Evolutionary conservation across 2,888 invertebrate species (phyloP), one percentile per base, ranked within the genome.

Genomic region (Hirtodrosophila duncani): DNA sequence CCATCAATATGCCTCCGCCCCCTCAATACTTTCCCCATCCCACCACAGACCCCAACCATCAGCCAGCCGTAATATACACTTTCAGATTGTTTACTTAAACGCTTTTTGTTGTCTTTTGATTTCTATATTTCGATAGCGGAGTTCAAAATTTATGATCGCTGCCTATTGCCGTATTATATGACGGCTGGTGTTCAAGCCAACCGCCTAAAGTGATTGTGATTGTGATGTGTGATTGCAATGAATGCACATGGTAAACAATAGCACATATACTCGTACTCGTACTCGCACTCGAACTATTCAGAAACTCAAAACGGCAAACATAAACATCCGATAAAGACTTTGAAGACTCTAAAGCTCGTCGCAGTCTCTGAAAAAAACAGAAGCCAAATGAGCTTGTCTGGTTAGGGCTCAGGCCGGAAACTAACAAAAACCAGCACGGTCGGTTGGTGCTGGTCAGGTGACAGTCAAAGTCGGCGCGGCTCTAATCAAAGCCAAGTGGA

Each of bases 311-410:
- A 57, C 68, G 51, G 49, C 72, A 72, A 72, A 77, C 63, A 72
- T 58, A 75, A 77, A 77, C 77, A 77, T 77, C 77, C 77, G 77
- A 81, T 67, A 38, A 21, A 11, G 26, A 17, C 13, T 37, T 9
- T 10, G 29, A 17, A 24, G 33, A 7, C 17, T 5, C 7, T 11
- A 3, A 18, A 29, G 24, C 41, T 41, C 39, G n/a, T n/a, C n/a
- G n/a, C 37, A 43, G 20, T 33, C 14, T 18, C 43, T 26, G 23
- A 17, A 23, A 21, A 45, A 75, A 77, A 80, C 75, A 75, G 75
- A 80, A 75, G 75, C 75, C 77, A 80, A 80, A 75, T 68, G 78
- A 80, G 77, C 74, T 77, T 74, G 74, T 74, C 77, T 20, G 42
- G 24, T n/a, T n/a, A n/a, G n/a, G n/a, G 7, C 26, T 3, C 16